Base-by-base conservation (phyloP, 2,888 invertebrate species). In the Dasysyrphus tricinctus region DNA sequence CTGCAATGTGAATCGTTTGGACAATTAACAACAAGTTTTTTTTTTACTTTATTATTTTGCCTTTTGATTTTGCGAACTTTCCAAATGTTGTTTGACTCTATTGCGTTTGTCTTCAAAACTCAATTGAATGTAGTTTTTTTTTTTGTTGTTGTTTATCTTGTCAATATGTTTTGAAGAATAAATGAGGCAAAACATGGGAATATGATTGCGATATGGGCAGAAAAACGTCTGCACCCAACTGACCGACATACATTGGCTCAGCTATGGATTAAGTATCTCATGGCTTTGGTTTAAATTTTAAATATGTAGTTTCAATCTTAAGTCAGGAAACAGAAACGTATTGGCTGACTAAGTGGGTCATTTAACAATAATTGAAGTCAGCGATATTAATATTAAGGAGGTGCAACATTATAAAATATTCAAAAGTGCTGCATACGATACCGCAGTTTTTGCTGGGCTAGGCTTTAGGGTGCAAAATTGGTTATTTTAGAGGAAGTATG, bases 21-120 rank as follows among this genome's bases (percentile, higher is more conserved):
- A 80, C 84, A 84, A 84, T 84, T 80, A 84, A 80, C 84, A 83
- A 82, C 59, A 24, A 24, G 24, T 24, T 19, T 70, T 57, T 57
- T 39, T 39, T 65, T 3, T 77, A 44, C 37, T 16, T 61, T 49
- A 47, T 32, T 7, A 34, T 61, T 70, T n/a, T 34, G 44, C 12
- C 16, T 63, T 61, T 39, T 42, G 24, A 56, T 49, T 63, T 47
- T 5, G 61, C 19, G 29, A 75, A 75, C 72, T 84, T 76, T 84
- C 80, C 72, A 65, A 65, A 76, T 47, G 67, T 65, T 61, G 29
- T 56, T 56, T 63, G 14, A 19, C 4, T 34, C 2, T 34, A 11
- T 37, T 51, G 67, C 14, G 32, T 54, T 49, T 34, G 37, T 34
- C 12, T 57, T 42, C 54, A 72, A 44, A 24, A 47, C 7, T 16